Percentiles rank a stretch among this genome's conserved stretches.
Evolutionary conservation across 2,888 invertebrate species (phyloP).

Genomic region (Pseudococcus longispinus): DNA sequence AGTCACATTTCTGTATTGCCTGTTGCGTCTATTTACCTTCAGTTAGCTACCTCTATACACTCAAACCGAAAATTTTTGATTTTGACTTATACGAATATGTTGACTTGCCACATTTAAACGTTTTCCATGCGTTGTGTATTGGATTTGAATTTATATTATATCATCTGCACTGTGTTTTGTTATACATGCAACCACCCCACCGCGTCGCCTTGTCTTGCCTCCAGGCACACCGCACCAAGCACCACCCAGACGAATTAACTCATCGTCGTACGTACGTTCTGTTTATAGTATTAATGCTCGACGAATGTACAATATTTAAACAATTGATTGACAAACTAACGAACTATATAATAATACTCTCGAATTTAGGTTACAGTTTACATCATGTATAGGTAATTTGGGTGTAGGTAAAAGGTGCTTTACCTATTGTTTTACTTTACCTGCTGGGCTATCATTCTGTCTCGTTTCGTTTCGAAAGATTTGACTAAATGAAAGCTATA

Average conservation of each 20-base stretch:
- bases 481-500: neutral
- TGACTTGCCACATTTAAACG: too few relatives aligned
- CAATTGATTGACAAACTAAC: conserved; percentile 37
- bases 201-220: too few relatives aligned
- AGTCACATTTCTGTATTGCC: too few relatives aligned
- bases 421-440: neutral
- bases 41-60: too few relatives aligned
- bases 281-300: neutral
- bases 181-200: neutral
- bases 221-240: neutral
- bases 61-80: too few relatives aligned
- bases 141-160: neutral
- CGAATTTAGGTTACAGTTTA: neutral
- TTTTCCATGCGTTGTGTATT: neutral
- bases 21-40: too few relatives aligned
- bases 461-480: neutral
- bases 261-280: neutral
- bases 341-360: conserved; percentile 2
- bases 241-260: neutral
- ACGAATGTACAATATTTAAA: conserved; percentile 37
- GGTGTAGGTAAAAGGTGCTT: neutral
- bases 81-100: too few relatives aligned
- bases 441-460: too few relatives aligned
- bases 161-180: neutral
- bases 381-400: neutral